phyloP scores from a whole-genome alignment of 1,140 invertebrate genomes.

The Nebria ingens region DNA sequence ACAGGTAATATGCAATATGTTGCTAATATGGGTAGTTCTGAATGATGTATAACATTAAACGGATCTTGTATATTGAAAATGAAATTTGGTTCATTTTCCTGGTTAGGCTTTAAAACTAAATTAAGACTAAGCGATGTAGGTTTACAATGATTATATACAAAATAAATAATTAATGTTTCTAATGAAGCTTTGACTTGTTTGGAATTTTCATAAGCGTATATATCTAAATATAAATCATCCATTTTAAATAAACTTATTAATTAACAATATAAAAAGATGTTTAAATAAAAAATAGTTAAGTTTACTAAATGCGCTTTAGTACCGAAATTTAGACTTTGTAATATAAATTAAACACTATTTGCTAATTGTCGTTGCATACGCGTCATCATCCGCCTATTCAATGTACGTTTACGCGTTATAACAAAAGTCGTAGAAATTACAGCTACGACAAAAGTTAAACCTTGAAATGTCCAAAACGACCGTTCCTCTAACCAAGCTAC shows the following conservation, averaged over 20 bases:
- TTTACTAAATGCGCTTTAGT: slow-evolving; percentile 6
- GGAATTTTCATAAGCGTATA: slow-evolving; percentile 5
- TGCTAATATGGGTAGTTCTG: slow-evolving; percentile 32
- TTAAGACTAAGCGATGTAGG: slow-evolving; percentile 25
- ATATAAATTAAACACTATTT: slow-evolving; percentile 35
- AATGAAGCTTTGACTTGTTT: slow-evolving; percentile 23
- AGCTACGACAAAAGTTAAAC: slow-evolving; percentile 55
- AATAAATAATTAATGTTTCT: slow-evolving; percentile 35
- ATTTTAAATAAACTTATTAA: slow-evolving; percentile 26
- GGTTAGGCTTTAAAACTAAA: slow-evolving; percentile 20
- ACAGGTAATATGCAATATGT: slow-evolving; percentile 47
- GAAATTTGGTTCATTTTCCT: slow-evolving; percentile 14
- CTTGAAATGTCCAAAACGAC: slow-evolving; percentile 77
- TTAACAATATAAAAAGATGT: background rate
- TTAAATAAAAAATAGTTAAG: background rate
- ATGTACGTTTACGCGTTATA: slow-evolving; percentile 25
- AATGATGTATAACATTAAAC: slow-evolving; percentile 18
- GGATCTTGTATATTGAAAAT: slow-evolving; percentile 20
- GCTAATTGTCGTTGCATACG: slow-evolving; percentile 40
- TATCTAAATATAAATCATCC: slow-evolving; percentile 17
- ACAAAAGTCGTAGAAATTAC: slow-evolving; percentile 43
- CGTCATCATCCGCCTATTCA: slow-evolving; percentile 36
- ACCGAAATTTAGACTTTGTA: slow-evolving; percentile 11
- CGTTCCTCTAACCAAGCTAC: slow-evolving; percentile 62
- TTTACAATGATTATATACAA: slow-evolving; percentile 34